Conservation (phyloP, 1,140 invertebrate genomes). For the fruit fly (Drosophila melanogaster) region DNA sequence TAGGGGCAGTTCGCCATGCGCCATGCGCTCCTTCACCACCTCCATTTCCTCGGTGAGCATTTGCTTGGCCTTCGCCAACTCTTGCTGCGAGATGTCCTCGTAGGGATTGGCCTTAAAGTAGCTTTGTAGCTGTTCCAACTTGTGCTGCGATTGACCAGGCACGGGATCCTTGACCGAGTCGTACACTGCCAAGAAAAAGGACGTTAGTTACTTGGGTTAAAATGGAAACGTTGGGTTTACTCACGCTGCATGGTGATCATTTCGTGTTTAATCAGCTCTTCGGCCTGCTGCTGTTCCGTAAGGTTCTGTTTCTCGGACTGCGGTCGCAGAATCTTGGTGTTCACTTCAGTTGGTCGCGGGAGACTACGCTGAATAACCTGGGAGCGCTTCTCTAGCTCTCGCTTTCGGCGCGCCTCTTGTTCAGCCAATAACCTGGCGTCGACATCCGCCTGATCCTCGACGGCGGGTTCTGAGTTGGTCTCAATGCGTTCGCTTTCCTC, state of each 20-base stretch:
- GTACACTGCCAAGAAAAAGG: conserved; percentile 86
- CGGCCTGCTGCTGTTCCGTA: conserved; percentile 96
- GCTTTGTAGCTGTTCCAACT: conserved; percentile 84
- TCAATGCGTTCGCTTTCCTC: conserved; percentile 88
- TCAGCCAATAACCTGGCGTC: conserved; percentile 87
- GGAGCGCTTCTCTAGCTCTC: conserved; percentile 92
- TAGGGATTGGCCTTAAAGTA: conserved; percentile 96
- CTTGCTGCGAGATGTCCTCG: conserved; percentile 89
- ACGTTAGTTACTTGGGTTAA: not conserved
- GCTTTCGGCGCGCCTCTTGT: conserved; percentile 64
- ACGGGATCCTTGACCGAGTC: conserved; percentile 91
- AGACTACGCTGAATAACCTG: conserved; percentile 94
- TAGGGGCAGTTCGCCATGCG: conserved; percentile 95
- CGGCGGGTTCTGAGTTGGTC: conserved; percentile 82
- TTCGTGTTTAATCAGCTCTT: conserved; percentile 98
- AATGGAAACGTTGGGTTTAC: not conserved
- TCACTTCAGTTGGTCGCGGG: conserved; percentile 95
- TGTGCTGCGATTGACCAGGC: conserved; percentile 84
- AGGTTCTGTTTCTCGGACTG: conserved; percentile 89
- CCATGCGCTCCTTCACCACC: conserved; percentile 96
- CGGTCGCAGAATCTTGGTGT: conserved; percentile 92
- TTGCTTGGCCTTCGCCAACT: conserved; percentile 89
- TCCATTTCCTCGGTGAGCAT: conserved; percentile 93
- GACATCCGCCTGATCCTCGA: conserved; percentile 96
- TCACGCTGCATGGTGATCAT: conserved; percentile 96